Base-by-base conservation (phyloP, 2,888 invertebrate species). In the Andricus curvator region DNA sequence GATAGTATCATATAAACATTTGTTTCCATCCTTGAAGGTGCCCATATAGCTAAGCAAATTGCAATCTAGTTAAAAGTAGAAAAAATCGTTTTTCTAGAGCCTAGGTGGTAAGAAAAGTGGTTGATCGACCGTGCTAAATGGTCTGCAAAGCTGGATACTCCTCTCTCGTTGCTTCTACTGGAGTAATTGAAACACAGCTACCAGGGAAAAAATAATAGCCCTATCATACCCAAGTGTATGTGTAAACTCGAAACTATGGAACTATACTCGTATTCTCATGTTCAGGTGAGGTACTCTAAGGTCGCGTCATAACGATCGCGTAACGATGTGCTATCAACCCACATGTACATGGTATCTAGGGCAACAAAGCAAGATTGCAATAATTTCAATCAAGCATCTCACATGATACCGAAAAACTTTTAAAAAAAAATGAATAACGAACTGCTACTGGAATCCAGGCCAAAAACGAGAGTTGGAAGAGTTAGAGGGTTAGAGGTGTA, bases 401-500 rank as follows among this genome's bases (percentile, higher is more conserved):
- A 25, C 4, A 44, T 44, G 17, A 25, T 44, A 20, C 22, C n/a
- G 13, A 20, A 67, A 67, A 37, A 41, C 15, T 11, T 5, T 4
- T 25, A 8, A 22, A 68, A 9, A 74, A 56, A 56, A 1, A 37
- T 66, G n/a, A 37, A n/a, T 11, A 22, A 66, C 9, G 1, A 66
- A n/a, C 8, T 8, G 3, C 4, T 15, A n/a, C n/a, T 17, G 33
- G 6, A 48, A 33, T 51, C 29, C 17, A 25, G 48, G 48, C 33
- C 29, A 67, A 78, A 64, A 79, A 44, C 51, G 64, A 66, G 81
- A 76, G 78, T 68, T 22, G 70, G 41, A 33, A 29, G 66, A 78
- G 68, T 79, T 56, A 78, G 70, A 80, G 78, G 74, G 80, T 77
- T 80, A 78, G 66, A 78, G 80, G 62, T 79, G 78, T 78, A 80